Evolutionary conservation across 2,888 invertebrate species (phyloP), one percentile per base, ranked within the genome.

Genomic region (Villa cingulata): DNA sequence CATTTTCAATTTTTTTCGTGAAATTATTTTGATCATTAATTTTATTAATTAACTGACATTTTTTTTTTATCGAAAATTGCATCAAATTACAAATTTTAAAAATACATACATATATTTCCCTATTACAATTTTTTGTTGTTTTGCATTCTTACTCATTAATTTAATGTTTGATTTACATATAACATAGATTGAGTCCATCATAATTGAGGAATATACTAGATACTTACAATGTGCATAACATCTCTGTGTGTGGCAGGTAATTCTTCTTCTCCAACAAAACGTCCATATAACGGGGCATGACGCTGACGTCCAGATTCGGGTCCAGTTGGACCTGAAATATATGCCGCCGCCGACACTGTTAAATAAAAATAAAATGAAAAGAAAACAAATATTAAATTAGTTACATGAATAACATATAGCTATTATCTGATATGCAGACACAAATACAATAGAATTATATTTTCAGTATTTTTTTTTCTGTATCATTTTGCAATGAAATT

Each of bases 201-300:
- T n/a, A n/a, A n/a, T n/a, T n/a, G n/a, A 27, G 23, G 23, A 41
- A 16, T 10, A 41, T 29, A 29, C 32, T 27, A 43, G 20, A 48
- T 32, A 51, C 62, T 65, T 57, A 70, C 69, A 59, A 68, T 69
- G 62, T 69, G 69, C 63, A 70, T 68, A 51, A 67, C 68, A 64
- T 70, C 70, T 58, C 69, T 66, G 62, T 70, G 69, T 58, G 70
- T 64, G 58, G 68, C 65, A 57, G 69, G 70, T 61, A 88, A 76
- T 70, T 86, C 87, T 66, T 91, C 90, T 74, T 89, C 90, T 62
- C 84, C 84, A 62, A 90, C 89, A 73, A 91, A 78, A 64, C 90
- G 79, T 60, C 90, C 90, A 71, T 90, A 90, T 60, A 90, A 80
- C 58, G 89, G 87, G 63, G 80, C 83, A 70, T 84, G 83, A 66